Evolutionary conservation across 2,113 vertebrate genomes (phyloP), one percentile per base, ranked within the genome.

Genomic region (Zapornia atra): DNA sequence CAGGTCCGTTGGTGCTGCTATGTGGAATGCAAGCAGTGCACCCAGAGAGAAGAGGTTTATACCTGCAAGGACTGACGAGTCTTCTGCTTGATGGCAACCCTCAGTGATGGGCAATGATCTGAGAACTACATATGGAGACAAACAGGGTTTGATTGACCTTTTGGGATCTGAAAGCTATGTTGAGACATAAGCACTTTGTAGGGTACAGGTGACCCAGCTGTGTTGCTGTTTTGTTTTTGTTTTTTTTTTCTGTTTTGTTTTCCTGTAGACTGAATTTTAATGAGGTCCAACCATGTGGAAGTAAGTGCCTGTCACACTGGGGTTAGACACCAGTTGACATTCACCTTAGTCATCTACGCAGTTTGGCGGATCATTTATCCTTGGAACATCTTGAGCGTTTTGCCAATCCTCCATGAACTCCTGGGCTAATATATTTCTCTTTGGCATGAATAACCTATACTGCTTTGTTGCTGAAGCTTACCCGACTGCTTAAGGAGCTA

Each of bases 1-100:
- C 99, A 99, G 96, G 99, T 99, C 85, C 99, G 99, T 89, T 99
- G 99, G 99, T 99, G 99, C 98, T 99, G 99, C 98, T 99, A 99
- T 0, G 99, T 99, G 80, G 99, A 99, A 96, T 99, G 99, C 97
- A 99, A 99, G 97, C 99, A 99, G 83, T 99, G 99, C 96, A 99
- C 99, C 6, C 99, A 99, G 98, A 98, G 99, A 20, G 99, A 99
- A 94, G 99, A 99, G 96, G 99, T 99, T 71, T 99, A 99, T 80
- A 99, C 99, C 92, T 99, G 99, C 97, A 99, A 99, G 92, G 99
- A 98, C 93, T 99, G 98, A 98, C 15, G 1, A 2, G 0, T 56
- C 70, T 20, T 28, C 53, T 71, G 84, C 73, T 18, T 9, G 56
- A 16, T 34, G 64, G 80, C 69, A 31, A 5, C 79, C 76, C 56